These are phyloP conservation scores for Syngnathus typhle DNA, from an alignment of 2,113 vertebrate species.

Conservation along the genomic window DNA sequence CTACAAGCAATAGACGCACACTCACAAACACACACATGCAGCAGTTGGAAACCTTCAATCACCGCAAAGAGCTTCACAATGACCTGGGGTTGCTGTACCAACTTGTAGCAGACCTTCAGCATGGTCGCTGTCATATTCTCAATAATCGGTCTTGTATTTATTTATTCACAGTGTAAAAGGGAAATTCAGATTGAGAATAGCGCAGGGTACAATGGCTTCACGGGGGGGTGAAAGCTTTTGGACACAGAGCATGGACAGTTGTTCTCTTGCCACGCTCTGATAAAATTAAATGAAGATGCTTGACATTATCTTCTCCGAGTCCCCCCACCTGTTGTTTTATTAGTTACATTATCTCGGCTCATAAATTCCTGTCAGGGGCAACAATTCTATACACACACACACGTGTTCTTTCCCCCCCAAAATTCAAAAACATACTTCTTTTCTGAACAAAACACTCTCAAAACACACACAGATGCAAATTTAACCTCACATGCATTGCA, in stretches of 20 bases:
- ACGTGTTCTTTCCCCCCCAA: neutral
- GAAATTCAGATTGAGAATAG: conserved; percentile 36
- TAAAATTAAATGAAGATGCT: neutral
- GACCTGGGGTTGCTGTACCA: too few species aligned
- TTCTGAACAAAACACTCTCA: neutral
- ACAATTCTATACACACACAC: neutral
- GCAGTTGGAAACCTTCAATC: too few species aligned
- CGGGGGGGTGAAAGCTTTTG: conserved; percentile 52
- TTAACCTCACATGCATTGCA: conserved; percentile 8
- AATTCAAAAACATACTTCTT: neutral
- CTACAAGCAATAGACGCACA: too few species aligned
- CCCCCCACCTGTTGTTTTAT: neutral
- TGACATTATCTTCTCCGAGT: conserved; percentile 17
- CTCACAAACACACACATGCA: too few species aligned
- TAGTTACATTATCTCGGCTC: neutral
- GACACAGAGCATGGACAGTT: conserved; percentile 56
- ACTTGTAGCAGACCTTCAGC: too few species aligned
- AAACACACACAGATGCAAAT: conserved; percentile 12
- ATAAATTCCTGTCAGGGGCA: conserved; percentile 8
- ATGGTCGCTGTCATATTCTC: too few species aligned
- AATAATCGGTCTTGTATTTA: neutral
- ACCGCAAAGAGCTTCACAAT: too few species aligned
- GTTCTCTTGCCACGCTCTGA: conserved; percentile 29
- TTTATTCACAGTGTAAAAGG: conserved; percentile 6
- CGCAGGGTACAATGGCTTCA: conserved; percentile 56